Conservation (phyloP, 2,888 invertebrate genomes). For the Troides aeacus region DNA sequence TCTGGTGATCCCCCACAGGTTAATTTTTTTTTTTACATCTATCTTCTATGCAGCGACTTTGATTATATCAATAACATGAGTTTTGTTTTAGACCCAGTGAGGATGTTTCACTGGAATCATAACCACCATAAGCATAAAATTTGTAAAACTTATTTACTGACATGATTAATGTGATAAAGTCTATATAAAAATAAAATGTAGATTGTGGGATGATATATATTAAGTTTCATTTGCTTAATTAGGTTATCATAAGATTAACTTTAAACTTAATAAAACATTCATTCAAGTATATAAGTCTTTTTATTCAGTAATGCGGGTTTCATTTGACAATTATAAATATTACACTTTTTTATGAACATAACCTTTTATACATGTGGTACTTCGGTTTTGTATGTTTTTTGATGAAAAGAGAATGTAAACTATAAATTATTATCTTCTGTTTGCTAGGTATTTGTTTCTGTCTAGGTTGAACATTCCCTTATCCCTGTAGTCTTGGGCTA, state of each 20-base stretch:
- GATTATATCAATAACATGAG: background rate
- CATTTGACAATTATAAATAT: too few species aligned
- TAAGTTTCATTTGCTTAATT: conserved; percentile 8
- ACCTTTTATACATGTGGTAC: too few species aligned
- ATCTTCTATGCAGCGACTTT: background rate
- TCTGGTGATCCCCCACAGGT: background rate
- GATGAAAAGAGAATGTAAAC: too few species aligned
- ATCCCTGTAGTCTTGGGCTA: too few species aligned
- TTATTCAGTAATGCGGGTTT: conserved; percentile 3
- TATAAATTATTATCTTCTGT: too few species aligned
- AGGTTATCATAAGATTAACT: conserved; percentile 1
- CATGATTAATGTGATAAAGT: background rate
- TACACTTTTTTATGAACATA: too few species aligned
- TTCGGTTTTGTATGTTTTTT: too few species aligned
- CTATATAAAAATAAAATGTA: conserved; percentile 1
- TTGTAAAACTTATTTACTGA: conserved; percentile 5
- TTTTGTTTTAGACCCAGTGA: background rate
- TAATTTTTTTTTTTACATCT: background rate
- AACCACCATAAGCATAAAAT: background rate
- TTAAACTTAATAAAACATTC: conserved; percentile 17
- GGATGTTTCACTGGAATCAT: background rate
- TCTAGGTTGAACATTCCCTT: too few species aligned
- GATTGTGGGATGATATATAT: conserved; percentile 2
- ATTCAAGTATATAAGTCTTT: conserved; percentile 14
- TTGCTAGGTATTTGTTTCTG: too few species aligned